phyloP scores from a whole-genome alignment of 2,797 vertebrate species.

The Ctenochaetus hawaiiensis region DNA sequence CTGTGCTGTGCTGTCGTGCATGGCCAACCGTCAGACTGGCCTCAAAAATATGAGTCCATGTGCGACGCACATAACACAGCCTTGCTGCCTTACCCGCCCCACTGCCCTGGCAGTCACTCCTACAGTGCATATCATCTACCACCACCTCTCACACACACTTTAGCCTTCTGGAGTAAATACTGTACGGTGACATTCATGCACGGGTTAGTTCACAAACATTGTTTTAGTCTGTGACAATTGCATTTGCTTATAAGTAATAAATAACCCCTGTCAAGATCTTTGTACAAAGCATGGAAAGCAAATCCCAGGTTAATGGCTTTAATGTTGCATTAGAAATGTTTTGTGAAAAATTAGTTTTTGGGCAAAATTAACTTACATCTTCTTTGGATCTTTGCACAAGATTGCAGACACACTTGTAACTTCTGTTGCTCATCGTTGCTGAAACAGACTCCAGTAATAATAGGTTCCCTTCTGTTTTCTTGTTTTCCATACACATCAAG shows the following conservation, averaged over 20 bases:
- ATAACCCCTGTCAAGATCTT: slow-evolving; percentile 47
- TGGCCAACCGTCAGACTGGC: slow-evolving; percentile 74
- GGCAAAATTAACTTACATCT: slow-evolving; percentile 40
- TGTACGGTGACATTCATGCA: slow-evolving; percentile 58
- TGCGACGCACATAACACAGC: slow-evolving; percentile 71
- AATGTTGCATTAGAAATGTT: slow-evolving; percentile 34
- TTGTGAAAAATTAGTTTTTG: not conserved
- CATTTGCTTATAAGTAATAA: slow-evolving; percentile 38
- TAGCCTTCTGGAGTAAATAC: slow-evolving; percentile 65
- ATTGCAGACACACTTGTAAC: slow-evolving; percentile 31
- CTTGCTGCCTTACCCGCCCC: slow-evolving; percentile 51
- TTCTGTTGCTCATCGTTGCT: slow-evolving; percentile 30
- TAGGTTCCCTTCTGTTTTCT: slow-evolving; percentile 17
- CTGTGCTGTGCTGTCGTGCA: slow-evolving; percentile 73
- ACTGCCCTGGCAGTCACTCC: slow-evolving; percentile 61
- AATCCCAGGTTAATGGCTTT: slow-evolving; percentile 64
- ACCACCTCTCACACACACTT: slow-evolving; percentile 69
- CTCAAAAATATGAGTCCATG: slow-evolving; percentile 80
- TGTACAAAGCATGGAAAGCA: slow-evolving; percentile 51
- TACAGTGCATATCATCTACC: slow-evolving; percentile 50
- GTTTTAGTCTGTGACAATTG: slow-evolving; percentile 60
- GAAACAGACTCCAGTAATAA: slow-evolving; percentile 12
- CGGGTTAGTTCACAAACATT: slow-evolving; percentile 50
- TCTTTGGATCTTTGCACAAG: slow-evolving; percentile 1
- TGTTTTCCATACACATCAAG: slow-evolving; percentile 40